Conservation (phyloP, 1,140 invertebrate species). For the Drusus annulatus region DNA sequence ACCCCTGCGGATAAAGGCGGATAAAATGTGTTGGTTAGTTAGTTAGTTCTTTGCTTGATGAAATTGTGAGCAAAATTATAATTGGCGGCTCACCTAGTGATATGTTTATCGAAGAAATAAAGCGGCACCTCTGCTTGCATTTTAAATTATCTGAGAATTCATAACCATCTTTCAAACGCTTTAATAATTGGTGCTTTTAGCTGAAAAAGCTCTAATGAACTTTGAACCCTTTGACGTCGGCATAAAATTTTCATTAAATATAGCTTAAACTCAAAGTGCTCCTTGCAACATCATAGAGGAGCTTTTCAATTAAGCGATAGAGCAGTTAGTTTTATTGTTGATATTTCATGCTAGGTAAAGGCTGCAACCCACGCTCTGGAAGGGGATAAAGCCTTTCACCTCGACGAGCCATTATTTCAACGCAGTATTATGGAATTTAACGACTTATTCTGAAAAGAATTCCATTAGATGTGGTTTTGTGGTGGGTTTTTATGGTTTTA, state of each 20-base stretch:
- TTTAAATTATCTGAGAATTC: slow-evolving; percentile 33
- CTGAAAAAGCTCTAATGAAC: slow-evolving; percentile 28
- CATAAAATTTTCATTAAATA: slow-evolving; percentile 32
- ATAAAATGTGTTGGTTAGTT: too few species aligned
- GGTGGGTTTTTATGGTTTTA: too few species aligned
- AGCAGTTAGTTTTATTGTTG: slow-evolving; percentile 14
- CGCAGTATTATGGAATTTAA: too few species aligned
- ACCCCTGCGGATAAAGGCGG: too few species aligned
- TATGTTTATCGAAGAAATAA: not conserved
- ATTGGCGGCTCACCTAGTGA: too few species aligned
- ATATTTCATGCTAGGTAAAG: slow-evolving; percentile 20
- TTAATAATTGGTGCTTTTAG: slow-evolving; percentile 27
- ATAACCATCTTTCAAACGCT: slow-evolving; percentile 1
- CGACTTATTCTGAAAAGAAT: too few species aligned
- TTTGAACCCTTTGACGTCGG: slow-evolving; percentile 27
- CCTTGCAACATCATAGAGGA: not conserved
- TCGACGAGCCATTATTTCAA: too few species aligned
- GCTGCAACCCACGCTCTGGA: not conserved
- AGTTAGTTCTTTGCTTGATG: too few species aligned
- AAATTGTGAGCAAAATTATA: too few species aligned
- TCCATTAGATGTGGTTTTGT: too few species aligned
- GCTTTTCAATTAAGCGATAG: slow-evolving; percentile 5
- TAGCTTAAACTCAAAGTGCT: not conserved
- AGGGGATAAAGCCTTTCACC: too few species aligned
- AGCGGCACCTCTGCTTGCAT: not conserved